A percentile compares a stretch with the other conserved stretches of the same genome.
phyloP scores from a whole-genome alignment of 1,140 invertebrate genomes.

The Dreissena rostriformis region DNA sequence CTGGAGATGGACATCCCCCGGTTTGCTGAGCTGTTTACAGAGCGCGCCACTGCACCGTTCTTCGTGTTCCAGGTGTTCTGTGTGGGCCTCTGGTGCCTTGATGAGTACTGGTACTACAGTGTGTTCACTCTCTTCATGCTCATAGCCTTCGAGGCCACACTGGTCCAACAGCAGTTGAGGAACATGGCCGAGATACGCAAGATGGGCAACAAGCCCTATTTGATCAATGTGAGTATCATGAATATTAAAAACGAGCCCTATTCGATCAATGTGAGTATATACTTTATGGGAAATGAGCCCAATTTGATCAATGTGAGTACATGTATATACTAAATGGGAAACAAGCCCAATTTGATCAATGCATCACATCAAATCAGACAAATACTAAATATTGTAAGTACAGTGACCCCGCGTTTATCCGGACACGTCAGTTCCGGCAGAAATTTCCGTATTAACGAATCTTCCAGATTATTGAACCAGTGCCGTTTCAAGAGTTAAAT shows the following conservation, averaged over 20 bases:
- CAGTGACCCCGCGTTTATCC: too few relatives aligned
- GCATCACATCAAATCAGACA: too few relatives aligned
- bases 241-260: too few relatives aligned
- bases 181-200: conserved; percentile 99
- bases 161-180: conserved; percentile 98
- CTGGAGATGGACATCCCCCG: conserved; percentile 96
- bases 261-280: too few relatives aligned
- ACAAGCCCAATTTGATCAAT: too few relatives aligned
- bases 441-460: too few relatives aligned
- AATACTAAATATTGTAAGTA: too few relatives aligned
- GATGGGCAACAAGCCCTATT: conserved; percentile 99
- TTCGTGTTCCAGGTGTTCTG: conserved; percentile 98
- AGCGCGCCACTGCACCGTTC: conserved; percentile 99
- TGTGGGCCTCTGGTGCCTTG: conserved; percentile 98
- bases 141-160: conserved; percentile 98
- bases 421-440: too few relatives aligned
- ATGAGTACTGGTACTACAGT: conserved; percentile 95
- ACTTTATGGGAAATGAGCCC: conserved; percentile 99
- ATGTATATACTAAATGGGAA: too few relatives aligned
- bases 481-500: too few relatives aligned
- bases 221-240: conserved; percentile 87
- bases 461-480: too few relatives aligned
- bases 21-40: conserved; percentile 97
- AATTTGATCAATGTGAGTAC: conserved; percentile 88
- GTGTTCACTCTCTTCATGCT: conserved; percentile 99